Conservation (phyloP, 1,140 invertebrate genomes). For the Eubasilissa regina region DNA sequence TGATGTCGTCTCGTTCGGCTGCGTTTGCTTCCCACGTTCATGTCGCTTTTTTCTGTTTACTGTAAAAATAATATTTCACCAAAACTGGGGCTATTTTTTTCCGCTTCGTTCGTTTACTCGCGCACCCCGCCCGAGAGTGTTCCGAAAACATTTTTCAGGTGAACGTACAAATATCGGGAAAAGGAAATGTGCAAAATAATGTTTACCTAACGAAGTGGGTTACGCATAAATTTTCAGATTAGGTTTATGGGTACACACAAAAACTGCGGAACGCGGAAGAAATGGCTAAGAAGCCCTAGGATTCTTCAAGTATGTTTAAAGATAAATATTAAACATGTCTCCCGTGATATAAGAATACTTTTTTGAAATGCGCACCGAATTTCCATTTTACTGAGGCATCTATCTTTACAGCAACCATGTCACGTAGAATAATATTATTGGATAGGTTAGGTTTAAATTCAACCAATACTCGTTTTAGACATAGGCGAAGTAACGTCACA, state of each 20-base stretch:
- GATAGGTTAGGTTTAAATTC: too few relatives aligned
- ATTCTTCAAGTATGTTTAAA: not conserved
- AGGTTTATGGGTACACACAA: constrained; percentile 35
- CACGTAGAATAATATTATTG: too few relatives aligned
- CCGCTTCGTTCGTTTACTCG: constrained; percentile 44
- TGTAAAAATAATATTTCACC: constrained; percentile 59
- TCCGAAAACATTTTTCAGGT: constrained; percentile 58
- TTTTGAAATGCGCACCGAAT: too few relatives aligned
- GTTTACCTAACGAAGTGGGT: constrained; percentile 52
- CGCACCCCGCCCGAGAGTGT: constrained; percentile 40
- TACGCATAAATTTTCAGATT: constrained; percentile 50
- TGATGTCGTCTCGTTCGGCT: constrained; percentile 1
- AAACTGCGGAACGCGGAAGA: not conserved
- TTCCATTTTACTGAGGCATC: too few relatives aligned
- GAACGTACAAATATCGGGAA: constrained; percentile 56
- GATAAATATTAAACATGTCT: not conserved
- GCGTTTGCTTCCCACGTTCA: constrained; percentile 51
- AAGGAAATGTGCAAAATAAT: constrained; percentile 48
- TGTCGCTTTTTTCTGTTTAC: constrained; percentile 50
- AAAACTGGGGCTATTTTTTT: constrained; percentile 52
- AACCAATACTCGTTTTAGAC: too few relatives aligned
- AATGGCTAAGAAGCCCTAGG: not conserved
- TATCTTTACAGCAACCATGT: too few relatives aligned
- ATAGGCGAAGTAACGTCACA: too few relatives aligned
- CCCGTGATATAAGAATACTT: not conserved